These are phyloP conservation scores for Solen grandis DNA, from an alignment of 1,140 invertebrate genomes.

Conservation along the genomic window DNA sequence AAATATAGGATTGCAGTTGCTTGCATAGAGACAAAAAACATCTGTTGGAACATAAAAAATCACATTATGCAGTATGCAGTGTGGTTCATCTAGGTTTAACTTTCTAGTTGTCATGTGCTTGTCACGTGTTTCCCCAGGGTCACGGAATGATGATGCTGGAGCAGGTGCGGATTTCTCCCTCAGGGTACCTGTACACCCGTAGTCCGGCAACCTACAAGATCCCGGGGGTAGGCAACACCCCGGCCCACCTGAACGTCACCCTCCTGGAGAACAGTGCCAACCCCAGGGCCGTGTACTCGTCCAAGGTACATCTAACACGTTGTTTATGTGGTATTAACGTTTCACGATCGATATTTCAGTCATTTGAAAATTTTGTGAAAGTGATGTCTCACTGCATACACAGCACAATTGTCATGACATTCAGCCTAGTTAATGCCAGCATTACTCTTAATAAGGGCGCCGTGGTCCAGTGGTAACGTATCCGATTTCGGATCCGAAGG, in stretches of 20 bases:
- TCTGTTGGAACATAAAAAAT: too few relatives aligned
- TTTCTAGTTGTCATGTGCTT: too few relatives aligned
- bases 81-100: too few relatives aligned
- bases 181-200: slow-evolving; percentile 89
- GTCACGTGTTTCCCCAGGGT: slow-evolving; percentile 84
- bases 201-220: slow-evolving; percentile 97
- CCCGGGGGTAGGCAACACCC: slow-evolving; percentile 93
- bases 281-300: slow-evolving; percentile 94
- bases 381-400: not conserved
- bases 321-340: too few relatives aligned
- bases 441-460: too few relatives aligned
- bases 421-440: too few relatives aligned
- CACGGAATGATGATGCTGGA: slow-evolving; percentile 96
- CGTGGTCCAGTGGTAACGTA: too few relatives aligned
- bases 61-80: too few relatives aligned
- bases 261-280: slow-evolving; percentile 93
- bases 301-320: slow-evolving; percentile 90
- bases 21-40: too few relatives aligned
- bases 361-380: not conserved
- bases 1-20: too few relatives aligned
- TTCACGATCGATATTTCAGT: too few relatives aligned
- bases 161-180: slow-evolving; percentile 92
- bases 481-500: too few relatives aligned
- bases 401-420: not conserved
- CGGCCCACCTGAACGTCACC: slow-evolving; percentile 95